Conservation (phyloP, 1,140 invertebrate species). For the Pollicipes pollicipes region DNA sequence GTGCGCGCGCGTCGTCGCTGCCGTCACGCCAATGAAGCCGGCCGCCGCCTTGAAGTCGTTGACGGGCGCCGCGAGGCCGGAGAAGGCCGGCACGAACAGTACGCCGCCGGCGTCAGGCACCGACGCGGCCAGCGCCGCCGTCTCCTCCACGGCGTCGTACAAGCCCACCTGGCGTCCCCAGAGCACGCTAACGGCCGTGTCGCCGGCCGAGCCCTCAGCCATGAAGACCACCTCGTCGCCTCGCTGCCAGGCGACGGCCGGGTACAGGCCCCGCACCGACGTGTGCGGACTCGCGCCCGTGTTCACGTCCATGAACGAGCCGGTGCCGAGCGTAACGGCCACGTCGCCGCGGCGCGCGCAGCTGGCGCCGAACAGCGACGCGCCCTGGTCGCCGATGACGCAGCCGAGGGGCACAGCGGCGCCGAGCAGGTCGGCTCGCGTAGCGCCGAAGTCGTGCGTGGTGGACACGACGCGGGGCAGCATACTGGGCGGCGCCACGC, state of each 20-base stretch:
- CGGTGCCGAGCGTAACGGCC: slow-evolving; percentile 86
- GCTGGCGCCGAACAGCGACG: slow-evolving; percentile 78
- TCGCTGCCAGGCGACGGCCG: slow-evolving; percentile 5
- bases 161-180: slow-evolving; percentile 31
- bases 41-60: slow-evolving; percentile 63
- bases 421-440: slow-evolving; percentile 28
- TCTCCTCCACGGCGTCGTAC: slow-evolving; percentile 45
- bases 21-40: slow-evolving; percentile 67
- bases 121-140: slow-evolving; percentile 46
- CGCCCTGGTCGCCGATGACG: slow-evolving; percentile 57
- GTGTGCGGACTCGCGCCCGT: slow-evolving; percentile 57
- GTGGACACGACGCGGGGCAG: slow-evolving; percentile 46
- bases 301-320: slow-evolving; percentile 79
- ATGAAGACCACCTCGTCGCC: slow-evolving; percentile 3
- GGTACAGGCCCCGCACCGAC: slow-evolving; percentile 36
- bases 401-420: slow-evolving; percentile 49
- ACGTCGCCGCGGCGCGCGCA: slow-evolving; percentile 64
- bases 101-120: slow-evolving; percentile 58
- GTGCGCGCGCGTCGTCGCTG: slow-evolving; percentile 55
- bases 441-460: slow-evolving; percentile 21
- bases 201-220: slow-evolving; percentile 7
- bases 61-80: slow-evolving; percentile 68
- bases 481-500: slow-evolving; percentile 45
- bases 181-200: slow-evolving; percentile 3
- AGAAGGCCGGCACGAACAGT: slow-evolving; percentile 80